These are phyloP conservation scores for Ruditapes philippinarum DNA, from an alignment of 1,140 invertebrate species.

Conservation along the genomic window DNA sequence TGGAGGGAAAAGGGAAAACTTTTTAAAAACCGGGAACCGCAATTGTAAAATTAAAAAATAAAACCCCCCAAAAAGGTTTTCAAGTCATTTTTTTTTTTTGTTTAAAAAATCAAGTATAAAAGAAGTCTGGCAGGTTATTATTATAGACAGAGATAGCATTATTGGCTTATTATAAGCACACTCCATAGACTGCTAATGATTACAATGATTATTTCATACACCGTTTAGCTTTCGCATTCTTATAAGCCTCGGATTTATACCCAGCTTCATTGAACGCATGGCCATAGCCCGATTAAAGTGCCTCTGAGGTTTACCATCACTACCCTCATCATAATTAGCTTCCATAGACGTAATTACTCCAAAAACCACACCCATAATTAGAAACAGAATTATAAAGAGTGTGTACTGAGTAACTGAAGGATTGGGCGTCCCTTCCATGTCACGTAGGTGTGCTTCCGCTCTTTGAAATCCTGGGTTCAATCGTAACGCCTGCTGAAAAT, in stretches of 20 bases:
- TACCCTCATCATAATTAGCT: slow-evolving; percentile 87
- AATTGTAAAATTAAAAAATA: too few species aligned
- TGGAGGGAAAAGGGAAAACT: too few species aligned
- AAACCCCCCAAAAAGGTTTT: too few species aligned
- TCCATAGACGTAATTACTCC: slow-evolving; percentile 93
- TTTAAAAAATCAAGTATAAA: too few species aligned
- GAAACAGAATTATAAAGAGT: slow-evolving; percentile 93
- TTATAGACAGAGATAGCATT: too few species aligned
- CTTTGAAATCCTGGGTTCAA: slow-evolving; percentile 94
- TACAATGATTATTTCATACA: not conserved
- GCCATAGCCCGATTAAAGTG: slow-evolving; percentile 95
- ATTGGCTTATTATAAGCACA: too few species aligned
- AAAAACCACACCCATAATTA: slow-evolving; percentile 92
- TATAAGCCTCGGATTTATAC: slow-evolving; percentile 87
- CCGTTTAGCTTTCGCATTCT: slow-evolving; percentile 83
- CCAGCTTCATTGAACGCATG: slow-evolving; percentile 91
- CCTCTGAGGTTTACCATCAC: slow-evolving; percentile 90
- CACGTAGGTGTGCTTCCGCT: slow-evolving; percentile 92
- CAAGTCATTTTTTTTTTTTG: too few species aligned
- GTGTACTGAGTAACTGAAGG: slow-evolving; percentile 89
- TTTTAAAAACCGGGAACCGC: too few species aligned
- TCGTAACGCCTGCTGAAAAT: slow-evolving; percentile 93
- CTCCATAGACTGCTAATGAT: too few species aligned
- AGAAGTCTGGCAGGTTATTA: too few species aligned
- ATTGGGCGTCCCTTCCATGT: slow-evolving; percentile 86